A percentile compares a stretch with the other conserved stretches of the same genome.
Evolutionary conservation across 2,113 vertebrate genomes (phyloP).

Genomic region (Leptobrachium ailaonicum): DNA sequence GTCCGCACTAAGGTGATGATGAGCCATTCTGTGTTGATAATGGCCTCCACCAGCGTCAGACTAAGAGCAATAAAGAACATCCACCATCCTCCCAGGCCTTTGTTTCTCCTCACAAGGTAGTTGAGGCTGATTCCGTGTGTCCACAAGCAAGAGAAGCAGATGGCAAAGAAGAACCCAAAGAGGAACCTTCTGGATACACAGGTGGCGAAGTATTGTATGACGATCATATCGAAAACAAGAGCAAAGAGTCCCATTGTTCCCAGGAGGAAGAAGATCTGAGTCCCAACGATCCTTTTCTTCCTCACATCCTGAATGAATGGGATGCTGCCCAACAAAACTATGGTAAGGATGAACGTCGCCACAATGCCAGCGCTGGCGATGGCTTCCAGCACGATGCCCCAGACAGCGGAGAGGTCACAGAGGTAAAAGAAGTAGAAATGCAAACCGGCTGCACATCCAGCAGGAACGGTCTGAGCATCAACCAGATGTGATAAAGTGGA

Average conservation of each 20-base stretch:
- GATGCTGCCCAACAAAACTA: conserved; percentile 83
- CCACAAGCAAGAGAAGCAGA: conserved; percentile 88
- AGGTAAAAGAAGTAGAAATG: conserved; percentile 85
- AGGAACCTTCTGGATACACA: conserved; percentile 88
- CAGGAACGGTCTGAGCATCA: conserved; percentile 54
- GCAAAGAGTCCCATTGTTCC: conserved; percentile 84
- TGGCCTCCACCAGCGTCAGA: conserved; percentile 82
- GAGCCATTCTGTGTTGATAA: conserved; percentile 94
- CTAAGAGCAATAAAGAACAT: conserved; percentile 71
- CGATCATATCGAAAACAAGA: conserved; percentile 87
- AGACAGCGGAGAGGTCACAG: conserved; percentile 76
- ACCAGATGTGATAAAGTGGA: conserved; percentile 47
- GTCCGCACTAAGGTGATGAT: conserved; percentile 82
- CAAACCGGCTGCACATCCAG: conserved; percentile 78
- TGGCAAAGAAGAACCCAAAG: conserved; percentile 85
- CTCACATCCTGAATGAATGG: conserved; percentile 77
- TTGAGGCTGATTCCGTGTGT: conserved; percentile 80
- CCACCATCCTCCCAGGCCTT: conserved; percentile 70
- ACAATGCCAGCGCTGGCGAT: conserved; percentile 76
- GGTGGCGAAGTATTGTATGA: conserved; percentile 81
- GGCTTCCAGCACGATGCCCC: conserved; percentile 89
- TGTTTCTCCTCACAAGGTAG: conserved; percentile 69
- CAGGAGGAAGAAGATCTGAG: conserved; percentile 77
- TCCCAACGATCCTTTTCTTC: conserved; percentile 73
- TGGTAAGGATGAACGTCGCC: conserved; percentile 75